Conservation (phyloP, 2,888 invertebrate species). For the Rosalia funebris region DNA sequence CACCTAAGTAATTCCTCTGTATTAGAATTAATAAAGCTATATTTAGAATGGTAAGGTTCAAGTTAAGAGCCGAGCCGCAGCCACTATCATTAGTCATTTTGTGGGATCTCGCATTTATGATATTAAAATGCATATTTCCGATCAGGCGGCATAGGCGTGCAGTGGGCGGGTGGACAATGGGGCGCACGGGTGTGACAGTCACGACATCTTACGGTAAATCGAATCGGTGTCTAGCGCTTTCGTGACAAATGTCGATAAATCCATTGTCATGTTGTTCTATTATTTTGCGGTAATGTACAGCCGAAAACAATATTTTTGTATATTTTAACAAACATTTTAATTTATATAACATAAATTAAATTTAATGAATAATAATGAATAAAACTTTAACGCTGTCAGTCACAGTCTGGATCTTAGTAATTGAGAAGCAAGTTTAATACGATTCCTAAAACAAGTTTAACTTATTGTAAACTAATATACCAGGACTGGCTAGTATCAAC, state of each 20-base stretch:
- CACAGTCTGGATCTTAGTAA: no score
- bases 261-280: no score
- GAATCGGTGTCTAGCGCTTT: slow-evolving; percentile 28
- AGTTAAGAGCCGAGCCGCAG: slow-evolving; percentile 12
- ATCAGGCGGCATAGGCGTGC: slow-evolving; percentile 44
- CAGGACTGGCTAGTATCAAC: no score
- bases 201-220: slow-evolving; percentile 47
- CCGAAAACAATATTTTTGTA: no score
- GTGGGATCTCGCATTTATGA: slow-evolving; percentile 27
- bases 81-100: slow-evolving; percentile 17
- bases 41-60: slow-evolving; percentile 22
- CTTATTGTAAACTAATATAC: no score
- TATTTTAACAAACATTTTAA: no score
- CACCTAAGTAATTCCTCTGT: background rate
- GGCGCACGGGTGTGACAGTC: slow-evolving; percentile 47
- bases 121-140: slow-evolving; percentile 42
- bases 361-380: no score
- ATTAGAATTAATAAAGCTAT: slow-evolving; percentile 22
- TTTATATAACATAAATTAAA: no score
- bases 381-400: no score
- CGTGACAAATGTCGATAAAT: slow-evolving; percentile 44
- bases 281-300: no score
- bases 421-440: no score
- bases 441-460: no score
- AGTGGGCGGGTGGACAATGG: slow-evolving; percentile 47